Evolutionary conservation across 2,113 vertebrate genomes (phyloP), one percentile per base, ranked within the genome.

Genomic region (Microtus montanus): DNA sequence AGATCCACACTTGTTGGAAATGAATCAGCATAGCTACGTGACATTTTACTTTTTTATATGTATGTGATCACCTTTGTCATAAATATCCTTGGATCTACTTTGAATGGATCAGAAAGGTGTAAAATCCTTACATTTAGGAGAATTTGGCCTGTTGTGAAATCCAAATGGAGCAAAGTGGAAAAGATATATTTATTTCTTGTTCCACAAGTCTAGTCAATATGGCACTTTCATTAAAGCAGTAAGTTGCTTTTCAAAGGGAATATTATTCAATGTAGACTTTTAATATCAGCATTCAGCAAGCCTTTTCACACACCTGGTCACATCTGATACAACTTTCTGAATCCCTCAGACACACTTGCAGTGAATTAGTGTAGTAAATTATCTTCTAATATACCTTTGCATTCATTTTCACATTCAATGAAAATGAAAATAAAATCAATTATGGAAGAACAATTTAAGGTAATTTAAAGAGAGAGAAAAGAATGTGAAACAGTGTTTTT

Each of bases 341-440:
- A 66, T 89, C 28, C 52, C 35, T 92, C 49, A 88, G 86, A 93
- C 86, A 58, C 44, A 3, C 7, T 74, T 79, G 28, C 47, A 89
- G 33, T 61, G 73, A 93, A 96, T 93, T 92, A 79, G 78, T 79
- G 79, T 84, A 80, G 24, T 89, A 91, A 77, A 26, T 71, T 41
- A 78, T 80, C 70, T 94, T 88, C 89, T 92, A 93, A 83, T 41
- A 93, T 20, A 93, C 90, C 91, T 93, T 96, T 95, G 49, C 84
- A 85, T 97, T 95, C 90, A 92, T 96, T 96, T 96, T 71, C 10
- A 96, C 73, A 49, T 93, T 94, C 44, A 88, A 44, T 93, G 85
- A 82, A 97, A 96, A 94, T n/a, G 86, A 58, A 82, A 96, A 44
- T 20, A 94, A 97, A 85, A 95, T 89, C 80, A 92, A 86, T 90